These are phyloP conservation scores for Lepilemur ruficaudatus DNA, from an alignment of 2,797 vertebrate species.

Conservation along the genomic window DNA sequence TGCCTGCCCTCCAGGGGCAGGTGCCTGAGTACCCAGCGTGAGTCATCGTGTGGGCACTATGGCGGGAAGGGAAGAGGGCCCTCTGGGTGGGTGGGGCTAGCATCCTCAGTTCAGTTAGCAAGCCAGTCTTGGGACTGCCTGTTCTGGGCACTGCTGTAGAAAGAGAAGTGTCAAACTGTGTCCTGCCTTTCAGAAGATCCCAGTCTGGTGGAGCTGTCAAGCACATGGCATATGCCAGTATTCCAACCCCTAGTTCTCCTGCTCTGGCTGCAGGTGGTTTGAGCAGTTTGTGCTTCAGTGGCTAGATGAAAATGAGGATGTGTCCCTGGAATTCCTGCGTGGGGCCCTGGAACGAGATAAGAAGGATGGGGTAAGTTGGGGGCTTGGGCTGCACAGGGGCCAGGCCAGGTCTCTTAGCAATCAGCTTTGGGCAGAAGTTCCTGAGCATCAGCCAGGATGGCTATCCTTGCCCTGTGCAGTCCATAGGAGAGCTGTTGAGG, in stretches of 20 bases:
- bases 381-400: not conserved
- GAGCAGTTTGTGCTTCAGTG: constrained; percentile 97
- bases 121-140: not conserved
- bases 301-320: constrained; percentile 98
- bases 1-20: constrained; percentile 90
- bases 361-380: constrained; percentile 93
- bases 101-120: not conserved
- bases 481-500: not conserved
- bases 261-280: constrained; percentile 91
- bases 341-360: constrained; percentile 98
- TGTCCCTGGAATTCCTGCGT: constrained; percentile 97
- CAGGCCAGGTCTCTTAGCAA: not conserved
- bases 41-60: constrained; percentile 79
- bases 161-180: not conserved
- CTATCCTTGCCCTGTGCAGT: not conserved
- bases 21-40: constrained; percentile 96
- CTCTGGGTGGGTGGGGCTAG: not conserved
- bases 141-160: not conserved
- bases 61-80: not conserved
- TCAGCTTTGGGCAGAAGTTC: not conserved
- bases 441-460: not conserved
- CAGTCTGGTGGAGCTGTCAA: constrained; percentile 3
- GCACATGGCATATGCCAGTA: not conserved
- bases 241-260: constrained; percentile 35
- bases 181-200: not conserved